A percentile compares a stretch with the other conserved stretches of the same genome.
These are phyloP conservation scores for Cheilosia urbana DNA, from an alignment of 2,888 invertebrate genomes.

Conservation along the genomic window DNA sequence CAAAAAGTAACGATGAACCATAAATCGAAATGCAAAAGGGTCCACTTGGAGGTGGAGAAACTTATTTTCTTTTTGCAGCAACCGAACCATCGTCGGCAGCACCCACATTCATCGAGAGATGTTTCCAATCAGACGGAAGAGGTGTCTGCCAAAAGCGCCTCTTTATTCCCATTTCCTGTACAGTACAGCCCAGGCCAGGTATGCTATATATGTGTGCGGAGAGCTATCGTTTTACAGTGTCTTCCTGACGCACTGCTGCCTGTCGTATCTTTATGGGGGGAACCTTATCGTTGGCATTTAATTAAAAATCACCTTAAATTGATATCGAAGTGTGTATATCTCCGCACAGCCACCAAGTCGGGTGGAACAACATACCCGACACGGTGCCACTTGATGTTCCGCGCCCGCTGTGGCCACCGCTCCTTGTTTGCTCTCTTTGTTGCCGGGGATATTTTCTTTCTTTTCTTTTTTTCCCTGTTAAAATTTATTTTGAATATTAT, in stretches of 20 bases:
- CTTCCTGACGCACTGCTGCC: constrained; percentile 64
- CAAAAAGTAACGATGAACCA: constrained; percentile 62
- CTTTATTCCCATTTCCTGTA: constrained; percentile 67
- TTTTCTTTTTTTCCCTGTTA: constrained; percentile 33
- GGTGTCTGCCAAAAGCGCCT: constrained; percentile 68
- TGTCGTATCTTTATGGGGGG: constrained; percentile 67
- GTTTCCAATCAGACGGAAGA: constrained; percentile 67
- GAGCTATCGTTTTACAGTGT: constrained; percentile 31
- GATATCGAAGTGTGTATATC: constrained; percentile 69
- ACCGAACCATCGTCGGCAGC: constrained; percentile 18
- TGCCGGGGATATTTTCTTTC: not conserved
- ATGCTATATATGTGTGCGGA: not conserved
- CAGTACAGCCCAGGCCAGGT: constrained; percentile 30
- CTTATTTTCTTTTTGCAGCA: constrained; percentile 6
- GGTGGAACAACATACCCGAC: constrained; percentile 1
- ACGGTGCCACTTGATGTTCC: constrained; percentile 20
- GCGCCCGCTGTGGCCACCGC: constrained; percentile 29
- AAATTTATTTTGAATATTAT: constrained; percentile 76
- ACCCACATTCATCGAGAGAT: constrained; percentile 57
- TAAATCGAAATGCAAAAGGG: constrained; percentile 64
- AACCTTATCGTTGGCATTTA: constrained; percentile 73
- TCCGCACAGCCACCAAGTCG: not conserved
- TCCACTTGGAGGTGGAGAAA: not conserved
- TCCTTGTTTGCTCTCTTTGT: constrained; percentile 53
- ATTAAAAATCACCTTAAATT: constrained; percentile 76